These are phyloP conservation scores for Propithecus deckenii DNA, from an alignment of 2,797 vertebrate species.

Conservation along the genomic window DNA sequence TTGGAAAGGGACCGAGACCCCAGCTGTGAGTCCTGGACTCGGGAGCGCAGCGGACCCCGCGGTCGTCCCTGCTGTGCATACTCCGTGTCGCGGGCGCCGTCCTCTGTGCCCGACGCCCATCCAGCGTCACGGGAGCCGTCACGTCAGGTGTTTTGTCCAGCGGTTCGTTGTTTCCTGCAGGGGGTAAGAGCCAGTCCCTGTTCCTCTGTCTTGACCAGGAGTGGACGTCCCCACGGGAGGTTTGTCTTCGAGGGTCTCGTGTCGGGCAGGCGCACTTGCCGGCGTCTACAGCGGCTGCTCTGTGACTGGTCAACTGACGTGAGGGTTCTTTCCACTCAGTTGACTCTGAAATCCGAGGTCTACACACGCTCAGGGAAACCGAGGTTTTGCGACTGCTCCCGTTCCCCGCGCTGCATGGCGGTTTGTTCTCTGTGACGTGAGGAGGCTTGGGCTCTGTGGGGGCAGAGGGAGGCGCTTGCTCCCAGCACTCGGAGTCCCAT, in stretches of 20 bases:
- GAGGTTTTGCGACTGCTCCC: not conserved
- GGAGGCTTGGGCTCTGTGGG: not conserved
- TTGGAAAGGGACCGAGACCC: not conserved
- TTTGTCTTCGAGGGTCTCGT: too few relatives aligned
- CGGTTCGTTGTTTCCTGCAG: not conserved
- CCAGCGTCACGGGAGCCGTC: not conserved
- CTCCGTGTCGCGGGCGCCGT: accelerated
- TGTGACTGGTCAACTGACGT: not conserved
- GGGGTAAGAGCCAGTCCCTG: not conserved
- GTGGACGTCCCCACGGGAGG: too few relatives aligned
- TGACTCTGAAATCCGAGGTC: not conserved
- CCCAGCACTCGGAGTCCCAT: not conserved
- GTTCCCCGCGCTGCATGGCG: accelerated
- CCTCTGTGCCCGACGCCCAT: too few relatives aligned
- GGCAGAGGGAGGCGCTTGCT: not conserved
- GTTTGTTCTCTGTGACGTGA: not conserved
- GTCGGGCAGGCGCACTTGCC: not conserved
- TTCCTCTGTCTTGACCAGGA: not conserved
- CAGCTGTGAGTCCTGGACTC: not conserved
- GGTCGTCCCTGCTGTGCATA: not conserved
- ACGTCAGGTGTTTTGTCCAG: not conserved
- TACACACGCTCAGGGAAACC: not conserved
- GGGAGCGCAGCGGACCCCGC: not conserved
- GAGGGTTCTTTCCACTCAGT: not conserved
- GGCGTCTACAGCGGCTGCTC: accelerated